phyloP scores from a whole-genome alignment of 2,797 vertebrate species.

The Poeciliopsis gracilis region DNA sequence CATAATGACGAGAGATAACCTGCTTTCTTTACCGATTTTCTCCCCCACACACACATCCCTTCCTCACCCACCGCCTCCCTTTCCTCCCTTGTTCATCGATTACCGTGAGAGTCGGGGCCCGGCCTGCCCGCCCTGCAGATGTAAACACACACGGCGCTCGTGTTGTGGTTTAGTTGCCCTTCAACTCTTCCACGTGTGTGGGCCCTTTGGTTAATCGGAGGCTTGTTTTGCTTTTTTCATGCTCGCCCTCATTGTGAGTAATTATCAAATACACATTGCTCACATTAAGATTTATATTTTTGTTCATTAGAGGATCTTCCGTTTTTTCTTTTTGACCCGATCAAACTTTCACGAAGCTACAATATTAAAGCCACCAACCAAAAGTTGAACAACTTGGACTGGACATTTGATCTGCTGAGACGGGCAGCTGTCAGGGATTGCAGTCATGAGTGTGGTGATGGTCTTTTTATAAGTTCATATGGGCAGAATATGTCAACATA shows the following conservation, averaged over 20 bases:
- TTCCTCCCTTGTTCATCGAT: slow-evolving; percentile 80
- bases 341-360: neutral
- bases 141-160: slow-evolving; percentile 78
- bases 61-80: slow-evolving; percentile 67
- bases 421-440: neutral
- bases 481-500: slow-evolving; percentile 3
- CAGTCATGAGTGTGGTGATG: slow-evolving; percentile 2
- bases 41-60: slow-evolving; percentile 50
- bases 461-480: neutral
- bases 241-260: neutral
- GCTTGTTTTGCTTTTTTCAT: slow-evolving; percentile 4
- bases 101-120: slow-evolving; percentile 81
- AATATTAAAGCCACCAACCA: neutral
- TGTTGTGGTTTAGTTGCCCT: slow-evolving; percentile 75
- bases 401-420: neutral
- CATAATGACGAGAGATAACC: slow-evolving; percentile 86
- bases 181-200: slow-evolving; percentile 46
- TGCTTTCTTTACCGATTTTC: slow-evolving; percentile 86
- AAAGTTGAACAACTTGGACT: neutral
- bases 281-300: neutral
- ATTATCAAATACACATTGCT: neutral
- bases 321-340: neutral
- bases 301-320: neutral
- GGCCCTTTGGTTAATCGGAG: slow-evolving; percentile 48
- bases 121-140: slow-evolving; percentile 78